Percentiles rank a stretch among this genome's conserved stretches.
phyloP scores from a whole-genome alignment of 2,888 invertebrate species.

The Trachelus troglodyta region DNA sequence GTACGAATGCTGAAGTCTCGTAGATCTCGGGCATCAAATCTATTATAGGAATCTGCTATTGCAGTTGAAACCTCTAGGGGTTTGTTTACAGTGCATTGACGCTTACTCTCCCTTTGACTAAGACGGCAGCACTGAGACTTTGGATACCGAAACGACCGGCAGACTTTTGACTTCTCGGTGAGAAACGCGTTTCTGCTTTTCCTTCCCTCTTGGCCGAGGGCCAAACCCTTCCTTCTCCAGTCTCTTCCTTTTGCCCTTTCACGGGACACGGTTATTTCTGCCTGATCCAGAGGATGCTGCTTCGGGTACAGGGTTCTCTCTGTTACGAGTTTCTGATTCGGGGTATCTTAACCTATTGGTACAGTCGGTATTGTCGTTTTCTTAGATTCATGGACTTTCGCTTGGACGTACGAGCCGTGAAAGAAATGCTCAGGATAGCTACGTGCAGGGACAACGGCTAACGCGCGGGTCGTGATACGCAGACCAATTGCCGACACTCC shows the following conservation, averaged over 20 bases:
- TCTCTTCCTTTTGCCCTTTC: neutral
- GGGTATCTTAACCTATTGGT: neutral
- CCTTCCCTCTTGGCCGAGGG: neutral
- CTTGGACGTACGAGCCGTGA: neutral
- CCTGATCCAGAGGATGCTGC: neutral
- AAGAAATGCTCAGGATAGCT: neutral
- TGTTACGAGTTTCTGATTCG: neutral
- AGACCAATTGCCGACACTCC: slow-evolving; percentile 52
- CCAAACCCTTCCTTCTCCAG: neutral
- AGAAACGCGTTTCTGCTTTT: neutral
- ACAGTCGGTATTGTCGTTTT: neutral
- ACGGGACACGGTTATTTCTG: neutral
- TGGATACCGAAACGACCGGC: neutral
- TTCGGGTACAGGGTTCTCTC: neutral
- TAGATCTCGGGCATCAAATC: neutral
- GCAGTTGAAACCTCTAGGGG: neutral
- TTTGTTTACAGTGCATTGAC: neutral
- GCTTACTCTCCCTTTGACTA: neutral
- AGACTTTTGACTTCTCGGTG: neutral
- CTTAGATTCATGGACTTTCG: neutral
- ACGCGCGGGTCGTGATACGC: slow-evolving; percentile 5
- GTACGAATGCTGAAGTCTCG: neutral
- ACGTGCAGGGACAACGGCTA: neutral
- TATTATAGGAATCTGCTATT: neutral
- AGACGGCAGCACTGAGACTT: neutral